Conservation (phyloP, 2,113 vertebrate genomes). For the Oenanthe oenanthe region DNA sequence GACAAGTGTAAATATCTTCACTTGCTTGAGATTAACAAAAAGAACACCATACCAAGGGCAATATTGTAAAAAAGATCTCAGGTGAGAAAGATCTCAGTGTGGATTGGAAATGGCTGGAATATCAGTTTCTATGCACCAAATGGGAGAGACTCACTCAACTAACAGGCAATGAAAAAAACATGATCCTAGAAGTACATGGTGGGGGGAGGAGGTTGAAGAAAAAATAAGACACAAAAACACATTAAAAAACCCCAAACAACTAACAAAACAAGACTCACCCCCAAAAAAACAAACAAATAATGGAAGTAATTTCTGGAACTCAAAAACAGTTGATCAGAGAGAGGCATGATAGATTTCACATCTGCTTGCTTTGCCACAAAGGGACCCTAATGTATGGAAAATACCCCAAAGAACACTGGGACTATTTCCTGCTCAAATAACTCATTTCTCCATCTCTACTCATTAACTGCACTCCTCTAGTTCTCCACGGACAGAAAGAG, state of each 20-base stretch:
- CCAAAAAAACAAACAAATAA: neutral
- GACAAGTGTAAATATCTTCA: neutral
- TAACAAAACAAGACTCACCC: neutral
- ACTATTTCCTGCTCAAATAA: neutral
- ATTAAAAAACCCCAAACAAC: neutral
- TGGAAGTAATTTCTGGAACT: neutral
- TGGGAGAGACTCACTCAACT: neutral
- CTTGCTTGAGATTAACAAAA: neutral
- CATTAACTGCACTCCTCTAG: neutral
- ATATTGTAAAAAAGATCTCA: neutral
- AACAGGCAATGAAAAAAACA: neutral
- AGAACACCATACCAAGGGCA: neutral
- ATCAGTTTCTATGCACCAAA: neutral
- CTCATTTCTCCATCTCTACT: neutral
- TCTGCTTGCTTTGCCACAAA: neutral
- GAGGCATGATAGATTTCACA: neutral
- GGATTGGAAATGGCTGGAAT: neutral
- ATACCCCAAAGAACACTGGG: neutral
- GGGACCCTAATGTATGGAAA: neutral
- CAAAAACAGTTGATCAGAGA: neutral
- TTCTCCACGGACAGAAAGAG: neutral
- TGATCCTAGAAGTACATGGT: fast-evolving
- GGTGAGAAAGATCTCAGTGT: neutral
- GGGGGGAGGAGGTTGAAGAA: neutral
- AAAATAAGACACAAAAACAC: neutral